phyloP scores from a whole-genome alignment of 2,888 invertebrate genomes.

The Tenthredo notha region DNA sequence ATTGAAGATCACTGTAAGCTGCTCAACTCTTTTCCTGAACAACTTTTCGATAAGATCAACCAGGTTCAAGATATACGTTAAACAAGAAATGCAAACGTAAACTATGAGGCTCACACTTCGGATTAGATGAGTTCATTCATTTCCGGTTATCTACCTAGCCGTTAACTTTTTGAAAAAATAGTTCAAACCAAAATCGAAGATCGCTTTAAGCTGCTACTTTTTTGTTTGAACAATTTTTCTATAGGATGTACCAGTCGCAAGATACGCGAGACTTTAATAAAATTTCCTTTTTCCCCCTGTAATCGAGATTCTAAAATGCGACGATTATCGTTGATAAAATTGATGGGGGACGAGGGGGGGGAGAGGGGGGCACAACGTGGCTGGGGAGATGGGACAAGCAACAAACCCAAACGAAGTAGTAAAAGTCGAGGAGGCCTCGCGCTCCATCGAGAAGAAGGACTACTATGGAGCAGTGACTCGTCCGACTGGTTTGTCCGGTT shows the following conservation, averaged over 20 bases:
- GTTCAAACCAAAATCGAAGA: neutral
- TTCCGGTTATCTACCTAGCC: neutral
- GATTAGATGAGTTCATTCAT: neutral
- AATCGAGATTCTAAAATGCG: neutral
- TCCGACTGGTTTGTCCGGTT: slow-evolving; percentile 49
- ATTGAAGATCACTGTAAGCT: neutral
- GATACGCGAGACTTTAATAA: too few relatives aligned
- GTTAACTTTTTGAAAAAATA: neutral
- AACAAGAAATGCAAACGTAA: neutral
- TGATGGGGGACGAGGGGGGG: too few relatives aligned
- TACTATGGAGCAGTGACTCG: slow-evolving; percentile 40
- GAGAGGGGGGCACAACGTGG: neutral
- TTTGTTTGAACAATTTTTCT: neutral
- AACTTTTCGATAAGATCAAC: neutral
- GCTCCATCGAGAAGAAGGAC: slow-evolving; percentile 3
- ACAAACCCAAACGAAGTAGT: neutral
- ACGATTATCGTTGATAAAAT: neutral
- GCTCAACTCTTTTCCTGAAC: neutral
- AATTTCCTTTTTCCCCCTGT: too few relatives aligned
- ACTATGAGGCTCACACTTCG: neutral
- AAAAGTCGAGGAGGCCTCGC: slow-evolving; percentile 25
- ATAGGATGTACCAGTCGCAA: neutral
- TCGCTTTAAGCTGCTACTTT: neutral
- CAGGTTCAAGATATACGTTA: neutral
- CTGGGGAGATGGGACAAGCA: neutral